Evolutionary conservation across 2,113 vertebrate genomes (phyloP).

Genomic region (Phalacrocorax brasilianus): DNA sequence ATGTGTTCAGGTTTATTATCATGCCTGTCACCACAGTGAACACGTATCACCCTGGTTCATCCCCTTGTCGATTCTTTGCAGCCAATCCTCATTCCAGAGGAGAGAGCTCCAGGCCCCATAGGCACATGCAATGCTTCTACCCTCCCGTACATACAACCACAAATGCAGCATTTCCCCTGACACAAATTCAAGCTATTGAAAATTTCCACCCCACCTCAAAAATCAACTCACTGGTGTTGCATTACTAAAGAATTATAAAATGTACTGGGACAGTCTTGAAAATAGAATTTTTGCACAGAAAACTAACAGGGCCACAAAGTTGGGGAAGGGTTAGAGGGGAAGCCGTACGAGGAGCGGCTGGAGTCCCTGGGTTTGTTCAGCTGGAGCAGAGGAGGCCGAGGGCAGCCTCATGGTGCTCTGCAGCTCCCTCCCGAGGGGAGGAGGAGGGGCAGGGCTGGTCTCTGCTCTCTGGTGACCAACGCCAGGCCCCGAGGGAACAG

Average conservation of each 20-base stretch:
- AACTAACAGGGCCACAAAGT: neutral
- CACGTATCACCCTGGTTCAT: neutral
- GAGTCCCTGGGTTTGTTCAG: too few species aligned
- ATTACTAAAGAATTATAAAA: neutral
- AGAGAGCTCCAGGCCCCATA: neutral
- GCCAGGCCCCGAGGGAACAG: too few species aligned
- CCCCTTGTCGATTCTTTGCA: neutral
- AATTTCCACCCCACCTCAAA: neutral
- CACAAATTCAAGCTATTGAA: neutral
- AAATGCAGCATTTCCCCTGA: neutral
- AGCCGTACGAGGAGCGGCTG: too few species aligned
- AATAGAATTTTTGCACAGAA: neutral
- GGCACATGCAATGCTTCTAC: neutral
- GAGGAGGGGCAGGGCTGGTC: too few species aligned
- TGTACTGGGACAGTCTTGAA: neutral
- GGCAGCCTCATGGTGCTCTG: too few species aligned
- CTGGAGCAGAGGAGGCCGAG: too few species aligned
- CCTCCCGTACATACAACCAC: neutral
- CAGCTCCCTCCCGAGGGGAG: too few species aligned
- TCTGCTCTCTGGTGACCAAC: too few species aligned
- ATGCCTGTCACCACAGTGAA: neutral
- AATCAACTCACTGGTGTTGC: neutral
- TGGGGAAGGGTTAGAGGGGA: too few species aligned
- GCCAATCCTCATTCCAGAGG: neutral
- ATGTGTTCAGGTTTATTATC: neutral